Evolutionary conservation across 2,113 vertebrate genomes (phyloP).

Genomic region (Cottus gobio): DNA sequence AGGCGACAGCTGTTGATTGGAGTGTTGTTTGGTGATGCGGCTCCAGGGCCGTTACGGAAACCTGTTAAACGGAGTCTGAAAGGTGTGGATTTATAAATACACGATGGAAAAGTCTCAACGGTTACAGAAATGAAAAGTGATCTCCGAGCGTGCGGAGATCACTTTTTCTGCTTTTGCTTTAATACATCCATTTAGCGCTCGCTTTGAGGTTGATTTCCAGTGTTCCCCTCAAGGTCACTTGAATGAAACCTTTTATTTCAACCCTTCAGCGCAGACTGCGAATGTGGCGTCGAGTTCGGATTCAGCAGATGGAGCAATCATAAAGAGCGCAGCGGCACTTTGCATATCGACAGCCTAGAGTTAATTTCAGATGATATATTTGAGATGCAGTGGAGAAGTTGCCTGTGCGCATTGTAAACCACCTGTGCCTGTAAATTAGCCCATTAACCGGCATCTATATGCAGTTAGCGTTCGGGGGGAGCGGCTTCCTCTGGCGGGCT

Average conservation of each 20-base stretch:
- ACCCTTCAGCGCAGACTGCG: neutral
- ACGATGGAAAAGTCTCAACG: neutral
- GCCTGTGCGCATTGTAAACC: conserved; percentile 64
- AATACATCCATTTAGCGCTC: neutral
- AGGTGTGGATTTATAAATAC: conserved; percentile 1
- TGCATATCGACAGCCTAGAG: conserved; percentile 52
- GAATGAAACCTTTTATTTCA: conserved; percentile 37
- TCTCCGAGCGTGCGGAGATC: neutral
- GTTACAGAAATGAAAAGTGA: conserved; percentile 9
- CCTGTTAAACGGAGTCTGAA: conserved; percentile 33
- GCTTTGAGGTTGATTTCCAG: neutral
- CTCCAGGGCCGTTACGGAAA: neutral
- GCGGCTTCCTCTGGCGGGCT: conserved; percentile 64
- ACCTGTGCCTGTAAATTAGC: conserved; percentile 79
- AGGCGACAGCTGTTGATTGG: conserved; percentile 23
- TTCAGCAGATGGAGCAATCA: conserved; percentile 40
- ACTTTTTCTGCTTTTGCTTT: neutral
- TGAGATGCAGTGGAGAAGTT: conserved; percentile 54
- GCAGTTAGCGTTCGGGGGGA: conserved; percentile 62
- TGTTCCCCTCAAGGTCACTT: conserved; percentile 32
- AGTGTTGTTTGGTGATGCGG: neutral
- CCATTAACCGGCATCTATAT: conserved; percentile 76
- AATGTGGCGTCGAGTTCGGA: conserved; percentile 35
- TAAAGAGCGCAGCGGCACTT: conserved; percentile 30
- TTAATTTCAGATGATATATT: conserved; percentile 63